phyloP scores from a whole-genome alignment of 2,113 vertebrate genomes.

The Scortum barcoo region DNA sequence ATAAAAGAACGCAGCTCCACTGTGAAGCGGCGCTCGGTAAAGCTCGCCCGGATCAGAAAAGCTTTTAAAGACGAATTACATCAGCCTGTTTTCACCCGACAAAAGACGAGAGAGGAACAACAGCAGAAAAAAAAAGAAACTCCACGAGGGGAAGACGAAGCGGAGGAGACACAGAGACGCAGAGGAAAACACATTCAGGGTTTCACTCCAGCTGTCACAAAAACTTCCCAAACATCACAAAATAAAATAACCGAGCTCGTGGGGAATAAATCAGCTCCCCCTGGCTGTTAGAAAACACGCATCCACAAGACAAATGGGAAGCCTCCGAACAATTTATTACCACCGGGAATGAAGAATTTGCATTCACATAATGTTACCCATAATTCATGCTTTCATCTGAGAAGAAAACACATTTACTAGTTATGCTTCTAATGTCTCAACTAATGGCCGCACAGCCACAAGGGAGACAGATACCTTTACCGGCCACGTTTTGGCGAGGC shows the following conservation, averaged over 20 bases:
- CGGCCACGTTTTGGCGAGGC: neutral
- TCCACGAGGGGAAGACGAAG: neutral
- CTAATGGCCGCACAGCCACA: neutral
- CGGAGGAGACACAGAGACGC: neutral
- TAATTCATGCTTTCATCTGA: constrained; percentile 16
- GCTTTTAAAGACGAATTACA: constrained; percentile 30
- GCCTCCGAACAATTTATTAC: neutral
- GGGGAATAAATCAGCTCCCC: constrained; percentile 16
- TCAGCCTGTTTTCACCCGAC: constrained; percentile 16
- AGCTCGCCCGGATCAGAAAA: neutral
- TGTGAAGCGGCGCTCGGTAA: neutral
- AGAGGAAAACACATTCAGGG: neutral
- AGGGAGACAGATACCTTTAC: neutral
- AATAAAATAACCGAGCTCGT: constrained; percentile 27
- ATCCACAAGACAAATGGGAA: constrained; percentile 40
- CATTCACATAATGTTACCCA: constrained; percentile 24
- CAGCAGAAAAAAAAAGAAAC: no score
- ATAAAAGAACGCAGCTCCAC: neutral
- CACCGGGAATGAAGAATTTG: constrained; percentile 16
- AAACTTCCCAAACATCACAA: constrained; percentile 16
- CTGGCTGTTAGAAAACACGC: neutral
- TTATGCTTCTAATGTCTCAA: constrained; percentile 8
- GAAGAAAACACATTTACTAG: constrained; percentile 23
- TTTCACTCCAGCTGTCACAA: neutral
- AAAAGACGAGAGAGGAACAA: constrained; percentile 7